These are phyloP conservation scores for Conopomorpha cramerella DNA, from an alignment of 1,140 invertebrate species.

Conservation along the genomic window DNA sequence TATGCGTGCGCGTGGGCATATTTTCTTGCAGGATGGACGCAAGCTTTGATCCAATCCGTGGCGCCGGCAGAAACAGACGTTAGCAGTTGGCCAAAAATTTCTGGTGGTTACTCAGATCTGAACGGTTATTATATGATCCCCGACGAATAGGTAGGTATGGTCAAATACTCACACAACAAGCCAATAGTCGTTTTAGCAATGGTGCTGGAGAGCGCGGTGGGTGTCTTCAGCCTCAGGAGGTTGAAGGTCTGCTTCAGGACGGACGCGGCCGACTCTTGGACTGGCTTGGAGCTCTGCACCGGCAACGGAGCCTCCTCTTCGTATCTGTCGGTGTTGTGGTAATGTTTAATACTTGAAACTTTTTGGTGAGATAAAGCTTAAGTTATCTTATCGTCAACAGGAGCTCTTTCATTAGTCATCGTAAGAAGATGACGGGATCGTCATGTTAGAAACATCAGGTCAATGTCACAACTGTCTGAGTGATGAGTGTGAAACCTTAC, in stretches of 20 bases:
- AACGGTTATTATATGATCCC: neutral
- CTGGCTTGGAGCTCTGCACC: constrained; percentile 16
- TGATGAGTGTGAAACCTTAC: too few species aligned
- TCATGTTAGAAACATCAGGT: too few species aligned
- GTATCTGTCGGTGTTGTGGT: constrained; percentile 16
- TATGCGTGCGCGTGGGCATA: neutral
- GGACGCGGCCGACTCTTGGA: constrained; percentile 18
- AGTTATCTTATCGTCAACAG: too few species aligned
- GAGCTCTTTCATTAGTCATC: too few species aligned
- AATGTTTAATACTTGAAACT: neutral
- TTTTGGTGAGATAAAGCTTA: neutral
- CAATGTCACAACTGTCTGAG: too few species aligned
- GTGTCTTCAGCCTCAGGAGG: constrained; percentile 62
- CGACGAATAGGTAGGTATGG: too few species aligned
- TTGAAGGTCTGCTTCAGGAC: constrained; percentile 56
- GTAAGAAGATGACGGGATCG: too few species aligned
- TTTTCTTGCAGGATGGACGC: too few species aligned
- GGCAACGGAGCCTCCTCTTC: constrained; percentile 18
- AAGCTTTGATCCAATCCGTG: too few species aligned
- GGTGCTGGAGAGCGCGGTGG: constrained; percentile 60
- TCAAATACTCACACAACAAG: constrained; percentile 61
- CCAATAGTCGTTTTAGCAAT: constrained; percentile 65
- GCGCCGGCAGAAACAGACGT: neutral
- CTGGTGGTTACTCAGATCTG: neutral
- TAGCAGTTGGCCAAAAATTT: neutral